These are phyloP conservation scores for Heliconius erato DNA, from an alignment of 2,888 invertebrate species.

Conservation along the genomic window DNA sequence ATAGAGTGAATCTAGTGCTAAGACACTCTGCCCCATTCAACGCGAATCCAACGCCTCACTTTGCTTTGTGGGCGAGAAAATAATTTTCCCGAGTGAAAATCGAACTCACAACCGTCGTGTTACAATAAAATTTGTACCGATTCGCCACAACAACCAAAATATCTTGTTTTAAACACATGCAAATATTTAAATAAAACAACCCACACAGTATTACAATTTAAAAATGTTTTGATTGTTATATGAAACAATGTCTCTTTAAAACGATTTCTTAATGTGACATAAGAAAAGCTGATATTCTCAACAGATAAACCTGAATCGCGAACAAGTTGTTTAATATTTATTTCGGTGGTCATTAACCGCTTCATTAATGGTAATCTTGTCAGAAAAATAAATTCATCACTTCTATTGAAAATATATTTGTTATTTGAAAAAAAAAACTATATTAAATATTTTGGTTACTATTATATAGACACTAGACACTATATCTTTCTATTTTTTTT, in stretches of 20 bases:
- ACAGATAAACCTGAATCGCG: slow-evolving; percentile 45
- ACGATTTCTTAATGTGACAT: slow-evolving; percentile 35
- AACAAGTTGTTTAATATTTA: slow-evolving; percentile 40
- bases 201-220: too few species aligned
- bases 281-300: slow-evolving; percentile 49
- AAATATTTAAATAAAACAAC: too few species aligned
- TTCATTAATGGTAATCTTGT: slow-evolving; percentile 22
- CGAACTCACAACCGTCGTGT: not conserved
- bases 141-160: too few species aligned
- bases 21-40: not conserved
- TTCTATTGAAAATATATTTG: not conserved
- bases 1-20: not conserved
- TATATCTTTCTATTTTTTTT: too few species aligned
- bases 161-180: too few species aligned
- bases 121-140: too few species aligned
- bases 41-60: too few species aligned
- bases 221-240: slow-evolving; percentile 2
- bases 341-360: slow-evolving; percentile 31
- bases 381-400: not conserved
- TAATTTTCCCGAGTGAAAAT: not conserved
- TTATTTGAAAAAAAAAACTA: too few species aligned
- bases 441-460: too few species aligned
- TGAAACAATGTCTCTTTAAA: slow-evolving; percentile 39
- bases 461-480: too few species aligned
- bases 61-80: too few species aligned